These are phyloP conservation scores for Gymnothorax reevesii DNA, from an alignment of 2,797 vertebrate species.

Conservation along the genomic window DNA sequence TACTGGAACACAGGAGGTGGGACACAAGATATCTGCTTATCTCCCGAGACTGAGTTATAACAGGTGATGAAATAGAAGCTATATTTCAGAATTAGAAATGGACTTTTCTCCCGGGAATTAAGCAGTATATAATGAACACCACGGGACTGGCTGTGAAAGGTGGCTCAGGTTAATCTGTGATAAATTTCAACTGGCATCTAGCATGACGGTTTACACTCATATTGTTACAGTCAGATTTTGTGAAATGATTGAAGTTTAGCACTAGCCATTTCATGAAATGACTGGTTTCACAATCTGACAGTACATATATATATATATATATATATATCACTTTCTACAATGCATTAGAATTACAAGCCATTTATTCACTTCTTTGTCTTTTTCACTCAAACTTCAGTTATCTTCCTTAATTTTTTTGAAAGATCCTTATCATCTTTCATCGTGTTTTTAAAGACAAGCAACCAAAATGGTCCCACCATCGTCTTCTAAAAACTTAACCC, in stretches of 20 bases:
- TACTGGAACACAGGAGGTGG: constrained; percentile 47
- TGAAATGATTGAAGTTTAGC: too few species aligned
- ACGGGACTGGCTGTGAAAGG: background rate
- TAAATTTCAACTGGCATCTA: background rate
- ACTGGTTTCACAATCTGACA: too few species aligned
- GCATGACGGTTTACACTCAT: background rate
- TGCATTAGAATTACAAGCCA: background rate
- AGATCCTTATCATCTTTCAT: constrained; percentile 11
- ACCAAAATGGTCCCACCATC: background rate
- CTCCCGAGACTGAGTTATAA: constrained; percentile 22
- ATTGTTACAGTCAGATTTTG: too few species aligned
- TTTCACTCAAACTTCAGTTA: background rate
- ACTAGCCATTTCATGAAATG: too few species aligned
- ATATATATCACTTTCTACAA: too few species aligned
- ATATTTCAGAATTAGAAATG: constrained; percentile 22
- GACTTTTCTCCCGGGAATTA: background rate
- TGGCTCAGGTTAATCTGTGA: background rate
- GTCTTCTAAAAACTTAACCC: constrained; percentile 24
- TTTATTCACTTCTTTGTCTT: constrained; percentile 15
- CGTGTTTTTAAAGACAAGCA: constrained; percentile 21
- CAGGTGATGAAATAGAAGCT: constrained; percentile 13
- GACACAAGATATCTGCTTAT: constrained; percentile 33
- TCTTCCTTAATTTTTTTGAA: background rate
- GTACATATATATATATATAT: too few species aligned
- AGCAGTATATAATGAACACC: constrained; percentile 4